Evolutionary conservation across 23 tunicate genomes (phyloP).

Genomic region (Trididemnum clinides): DNA sequence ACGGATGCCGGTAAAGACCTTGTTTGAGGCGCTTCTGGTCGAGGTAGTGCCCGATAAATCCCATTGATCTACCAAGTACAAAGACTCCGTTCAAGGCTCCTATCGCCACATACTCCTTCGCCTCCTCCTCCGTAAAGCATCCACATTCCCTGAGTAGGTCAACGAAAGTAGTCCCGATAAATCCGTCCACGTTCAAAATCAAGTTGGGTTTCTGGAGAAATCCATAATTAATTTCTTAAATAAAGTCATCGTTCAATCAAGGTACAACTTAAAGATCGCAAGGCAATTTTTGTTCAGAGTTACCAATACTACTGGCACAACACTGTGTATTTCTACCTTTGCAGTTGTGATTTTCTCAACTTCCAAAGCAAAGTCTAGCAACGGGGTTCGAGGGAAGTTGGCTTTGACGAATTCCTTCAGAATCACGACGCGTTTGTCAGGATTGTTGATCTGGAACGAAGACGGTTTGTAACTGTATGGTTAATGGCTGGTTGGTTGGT

Average conservation of each 20-base stretch:
- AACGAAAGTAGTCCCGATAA: slow-evolving; percentile 95
- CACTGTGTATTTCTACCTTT: no score
- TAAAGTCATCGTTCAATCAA: no score
- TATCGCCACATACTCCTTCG: slow-evolving; percentile 87
- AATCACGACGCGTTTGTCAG: slow-evolving; percentile 92
- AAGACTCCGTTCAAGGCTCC: slow-evolving; percentile 96
- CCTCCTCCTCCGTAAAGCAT: slow-evolving; percentile 95
- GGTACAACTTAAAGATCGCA: no score
- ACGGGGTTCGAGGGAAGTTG: slow-evolving; percentile 82
- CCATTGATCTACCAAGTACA: slow-evolving; percentile 94
- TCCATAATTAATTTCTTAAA: no score
- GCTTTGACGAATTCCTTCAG: slow-evolving; percentile 87
- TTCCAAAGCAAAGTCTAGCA: slow-evolving; percentile 84
- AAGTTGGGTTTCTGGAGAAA: slow-evolving; percentile 97
- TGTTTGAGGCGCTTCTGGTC: slow-evolving; percentile 94
- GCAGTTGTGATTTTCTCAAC: slow-evolving; percentile 99
- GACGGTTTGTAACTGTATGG: no score
- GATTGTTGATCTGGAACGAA: slow-evolving; percentile 96
- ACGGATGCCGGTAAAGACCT: slow-evolving; percentile 98
- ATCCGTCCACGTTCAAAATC: slow-evolving; percentile 96
- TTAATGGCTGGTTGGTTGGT: no score
- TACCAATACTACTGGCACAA: no score
- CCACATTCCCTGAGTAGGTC: slow-evolving; percentile 90
- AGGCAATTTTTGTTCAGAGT: no score
- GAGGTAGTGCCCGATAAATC: slow-evolving; percentile 98